Base-by-base conservation (phyloP, 2,888 invertebrate species). In the Camptogramma bilineatum region DNA sequence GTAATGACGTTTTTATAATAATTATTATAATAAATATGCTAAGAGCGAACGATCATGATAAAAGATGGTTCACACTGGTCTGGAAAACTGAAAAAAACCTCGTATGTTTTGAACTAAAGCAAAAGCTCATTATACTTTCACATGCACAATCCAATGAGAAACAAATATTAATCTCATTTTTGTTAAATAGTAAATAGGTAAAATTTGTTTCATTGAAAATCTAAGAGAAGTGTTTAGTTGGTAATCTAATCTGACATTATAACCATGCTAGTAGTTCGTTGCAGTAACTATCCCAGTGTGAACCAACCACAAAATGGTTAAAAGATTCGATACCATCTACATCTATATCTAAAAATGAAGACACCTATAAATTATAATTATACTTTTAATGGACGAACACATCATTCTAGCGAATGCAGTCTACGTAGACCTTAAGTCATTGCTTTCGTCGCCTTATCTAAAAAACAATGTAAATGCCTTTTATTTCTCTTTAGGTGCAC, bases 381-480 rank as follows among this genome's bases (percentile, higher is more conserved):
- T 84, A 83, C 88, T 85, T 83, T 84, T 81, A 90, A 88, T 92
- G 92, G 93, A 93, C 92, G 92, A 93, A 93, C 93, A 93, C 88
- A 84, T 88, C 90, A 91, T 91, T 92, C 90, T 81, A 90, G 84
- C 81, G 90, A 92, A 91, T 91, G 90, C 91, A 92, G 93, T 93
- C 91, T 91, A 91, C 86, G 82, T 80, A 84, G 78, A 87, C 82
- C 81, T 85, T 79, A 80, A 87, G 86, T 89, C 85, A 91, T 91
- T 88, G 87, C 87, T 90, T 90, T 82, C 80, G 83, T 84, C 82
- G 84, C 82, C 79, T 82, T 80, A 82, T 61, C 60, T 67, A 69
- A 51, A 52, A 50, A 63, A 64, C 59, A 64, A 84, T 84, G 80
- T 90, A 90, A 89, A 91, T 90, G 89, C 88, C 87, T 86, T 79